A percentile compares a stretch with the other conserved stretches of the same genome.
Evolutionary conservation across 2,113 vertebrate species (phyloP).

Genomic region (Corvus moneduloides): DNA sequence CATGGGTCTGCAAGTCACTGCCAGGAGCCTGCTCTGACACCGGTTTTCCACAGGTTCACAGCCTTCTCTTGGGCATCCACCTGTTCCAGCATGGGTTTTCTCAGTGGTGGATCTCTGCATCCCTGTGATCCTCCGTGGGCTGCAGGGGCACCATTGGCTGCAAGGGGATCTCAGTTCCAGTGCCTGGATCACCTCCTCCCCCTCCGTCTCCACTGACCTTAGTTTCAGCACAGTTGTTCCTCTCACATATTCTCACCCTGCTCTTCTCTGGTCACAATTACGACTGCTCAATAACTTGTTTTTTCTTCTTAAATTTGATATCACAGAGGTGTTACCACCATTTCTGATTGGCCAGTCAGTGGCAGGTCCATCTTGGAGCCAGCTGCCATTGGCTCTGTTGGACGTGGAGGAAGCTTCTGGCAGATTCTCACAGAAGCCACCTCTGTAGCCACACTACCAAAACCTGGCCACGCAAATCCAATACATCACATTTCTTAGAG

Average conservation of each 20-base stretch:
- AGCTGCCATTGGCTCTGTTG: not conserved
- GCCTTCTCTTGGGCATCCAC: not conserved
- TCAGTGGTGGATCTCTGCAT: not conserved
- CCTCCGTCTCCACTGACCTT: not conserved
- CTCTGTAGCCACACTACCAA: not conserved
- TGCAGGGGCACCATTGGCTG: not conserved
- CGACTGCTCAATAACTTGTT: not conserved
- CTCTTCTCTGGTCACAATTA: not conserved
- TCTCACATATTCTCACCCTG: not conserved
- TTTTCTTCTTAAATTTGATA: not conserved
- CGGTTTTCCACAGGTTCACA: not conserved
- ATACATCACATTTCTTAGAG: not conserved
- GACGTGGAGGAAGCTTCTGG: not conserved
- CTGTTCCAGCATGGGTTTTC: not conserved
- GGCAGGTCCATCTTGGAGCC: not conserved
- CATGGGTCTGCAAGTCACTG: accelerated
- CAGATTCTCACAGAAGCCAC: not conserved
- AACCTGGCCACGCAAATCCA: not conserved
- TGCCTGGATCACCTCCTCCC: accelerated
- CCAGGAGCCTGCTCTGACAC: not conserved
- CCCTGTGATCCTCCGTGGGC: too few species aligned
- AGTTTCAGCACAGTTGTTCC: accelerated
- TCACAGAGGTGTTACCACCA: not conserved
- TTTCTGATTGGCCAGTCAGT: not conserved
- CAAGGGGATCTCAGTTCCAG: not conserved